Evolutionary conservation across 2,888 invertebrate genomes (phyloP).

Genomic region (Neoitamus cyanurus): DNA sequence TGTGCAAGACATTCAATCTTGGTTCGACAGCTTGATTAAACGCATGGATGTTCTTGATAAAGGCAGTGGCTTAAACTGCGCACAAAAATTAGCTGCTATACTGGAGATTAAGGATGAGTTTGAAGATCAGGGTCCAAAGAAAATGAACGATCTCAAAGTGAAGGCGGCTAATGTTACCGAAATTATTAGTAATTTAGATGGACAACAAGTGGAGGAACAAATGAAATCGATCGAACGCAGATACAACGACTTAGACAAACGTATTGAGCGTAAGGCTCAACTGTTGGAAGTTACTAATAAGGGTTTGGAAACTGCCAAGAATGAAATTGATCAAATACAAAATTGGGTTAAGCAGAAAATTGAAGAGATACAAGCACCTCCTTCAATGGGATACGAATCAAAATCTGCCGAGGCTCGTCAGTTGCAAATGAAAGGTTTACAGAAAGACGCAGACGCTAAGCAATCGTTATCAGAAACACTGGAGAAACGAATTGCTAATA

Average conservation of each 20-base stretch:
- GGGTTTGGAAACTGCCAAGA: conserved; percentile 82
- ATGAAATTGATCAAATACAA: conserved; percentile 82
- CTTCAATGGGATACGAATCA: conserved; percentile 80
- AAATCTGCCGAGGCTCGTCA: conserved; percentile 80
- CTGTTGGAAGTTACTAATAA: conserved; percentile 86
- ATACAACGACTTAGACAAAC: conserved; percentile 85
- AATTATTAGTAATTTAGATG: conserved; percentile 86
- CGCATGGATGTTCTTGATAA: conserved; percentile 86
- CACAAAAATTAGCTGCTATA: conserved; percentile 81
- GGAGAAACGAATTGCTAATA: conserved; percentile 83
- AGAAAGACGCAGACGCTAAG: conserved; percentile 88
- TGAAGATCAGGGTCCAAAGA: conserved; percentile 77
- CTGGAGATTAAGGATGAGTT: conserved; percentile 79
- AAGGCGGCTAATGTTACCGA: conserved; percentile 79
- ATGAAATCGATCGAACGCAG: conserved; percentile 86
- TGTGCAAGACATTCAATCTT: conserved; percentile 81
- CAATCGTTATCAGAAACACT: conserved; percentile 84
- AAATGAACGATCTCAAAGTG: conserved; percentile 77
- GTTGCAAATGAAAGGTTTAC: conserved; percentile 76
- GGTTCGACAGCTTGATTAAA: conserved; percentile 84
- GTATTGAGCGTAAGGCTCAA: conserved; percentile 85
- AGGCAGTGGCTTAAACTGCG: conserved; percentile 83
- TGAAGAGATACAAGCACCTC: conserved; percentile 73
- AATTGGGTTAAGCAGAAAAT: conserved; percentile 84
- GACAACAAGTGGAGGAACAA: conserved; percentile 92